These are phyloP conservation scores for Sebastes elongatus DNA, from an alignment of 2,797 vertebrate genomes.

Conservation along the genomic window DNA sequence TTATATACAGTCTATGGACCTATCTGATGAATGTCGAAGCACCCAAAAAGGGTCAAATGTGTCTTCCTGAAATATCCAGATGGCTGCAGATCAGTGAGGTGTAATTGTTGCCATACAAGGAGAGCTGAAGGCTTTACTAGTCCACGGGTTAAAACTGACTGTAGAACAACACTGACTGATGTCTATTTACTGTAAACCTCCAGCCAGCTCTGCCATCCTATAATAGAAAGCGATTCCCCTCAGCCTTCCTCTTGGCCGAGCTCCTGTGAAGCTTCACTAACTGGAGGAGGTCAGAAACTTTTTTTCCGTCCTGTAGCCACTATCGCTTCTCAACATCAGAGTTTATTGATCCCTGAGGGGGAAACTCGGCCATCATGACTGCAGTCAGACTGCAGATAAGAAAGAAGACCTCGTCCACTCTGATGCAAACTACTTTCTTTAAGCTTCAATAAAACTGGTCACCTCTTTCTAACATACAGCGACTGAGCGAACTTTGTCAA, in stretches of 20 bases:
- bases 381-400: not conserved
- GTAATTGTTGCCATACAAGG: slow-evolving; percentile 23
- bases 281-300: not conserved
- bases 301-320: not conserved
- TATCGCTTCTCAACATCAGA: not conserved
- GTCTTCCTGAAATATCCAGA: not conserved
- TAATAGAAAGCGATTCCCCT: not conserved
- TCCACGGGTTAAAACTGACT: not conserved
- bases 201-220: not conserved
- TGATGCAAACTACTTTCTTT: too few relatives aligned
- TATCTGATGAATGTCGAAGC: not conserved
- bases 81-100: not conserved
- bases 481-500: too few relatives aligned
- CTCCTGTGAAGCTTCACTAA: not conserved
- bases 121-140: not conserved
- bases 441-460: not conserved
- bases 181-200: slow-evolving; percentile 36
- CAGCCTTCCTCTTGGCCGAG: not conserved
- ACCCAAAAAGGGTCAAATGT: not conserved
- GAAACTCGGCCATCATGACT: not conserved
- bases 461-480: too few relatives aligned
- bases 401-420: not conserved
- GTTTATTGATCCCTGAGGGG: not conserved
- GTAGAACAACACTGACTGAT: not conserved
- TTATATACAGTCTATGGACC: too few relatives aligned